These are phyloP conservation scores for Coreius guichenoti DNA, from an alignment of 2,797 vertebrate species.

Conservation along the genomic window DNA sequence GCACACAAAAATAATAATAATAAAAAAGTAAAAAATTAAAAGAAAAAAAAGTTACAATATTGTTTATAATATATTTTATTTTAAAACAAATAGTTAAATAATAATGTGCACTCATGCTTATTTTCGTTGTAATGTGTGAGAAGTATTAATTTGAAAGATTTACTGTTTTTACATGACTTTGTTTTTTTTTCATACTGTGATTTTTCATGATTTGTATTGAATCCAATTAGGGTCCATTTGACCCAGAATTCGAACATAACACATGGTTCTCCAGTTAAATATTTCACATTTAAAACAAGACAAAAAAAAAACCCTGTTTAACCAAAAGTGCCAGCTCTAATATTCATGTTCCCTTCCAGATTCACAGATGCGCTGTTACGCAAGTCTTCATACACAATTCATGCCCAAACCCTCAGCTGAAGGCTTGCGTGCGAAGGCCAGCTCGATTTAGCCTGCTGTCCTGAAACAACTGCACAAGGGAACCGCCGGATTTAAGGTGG, in stretches of 20 bases:
- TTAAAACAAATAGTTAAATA: too few species aligned
- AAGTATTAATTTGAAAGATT: background rate
- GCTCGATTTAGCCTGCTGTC: slow-evolving; percentile 12
- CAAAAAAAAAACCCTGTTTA: background rate
- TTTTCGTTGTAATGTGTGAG: background rate
- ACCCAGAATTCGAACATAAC: background rate
- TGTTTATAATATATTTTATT: too few species aligned
- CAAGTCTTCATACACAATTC: slow-evolving; percentile 42
- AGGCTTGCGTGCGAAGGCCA: slow-evolving; percentile 36
- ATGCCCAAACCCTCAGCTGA: background rate
- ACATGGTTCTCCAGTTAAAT: background rate
- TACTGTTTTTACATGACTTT: too few species aligned
- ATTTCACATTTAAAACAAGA: background rate
- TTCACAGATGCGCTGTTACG: slow-evolving; percentile 6
- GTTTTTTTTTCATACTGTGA: too few species aligned
- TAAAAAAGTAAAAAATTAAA: too few species aligned
- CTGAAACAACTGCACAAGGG: background rate
- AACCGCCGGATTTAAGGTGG: background rate
- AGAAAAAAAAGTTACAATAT: too few species aligned
- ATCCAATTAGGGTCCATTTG: too few species aligned
- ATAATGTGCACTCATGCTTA: too few species aligned
- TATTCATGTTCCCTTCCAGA: background rate
- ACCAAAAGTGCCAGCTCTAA: slow-evolving; percentile 2
- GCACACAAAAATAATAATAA: too few species aligned
- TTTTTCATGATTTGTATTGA: too few species aligned